Conservation (phyloP, 2,888 invertebrate genomes). For the Hemaris fuciformis region DNA sequence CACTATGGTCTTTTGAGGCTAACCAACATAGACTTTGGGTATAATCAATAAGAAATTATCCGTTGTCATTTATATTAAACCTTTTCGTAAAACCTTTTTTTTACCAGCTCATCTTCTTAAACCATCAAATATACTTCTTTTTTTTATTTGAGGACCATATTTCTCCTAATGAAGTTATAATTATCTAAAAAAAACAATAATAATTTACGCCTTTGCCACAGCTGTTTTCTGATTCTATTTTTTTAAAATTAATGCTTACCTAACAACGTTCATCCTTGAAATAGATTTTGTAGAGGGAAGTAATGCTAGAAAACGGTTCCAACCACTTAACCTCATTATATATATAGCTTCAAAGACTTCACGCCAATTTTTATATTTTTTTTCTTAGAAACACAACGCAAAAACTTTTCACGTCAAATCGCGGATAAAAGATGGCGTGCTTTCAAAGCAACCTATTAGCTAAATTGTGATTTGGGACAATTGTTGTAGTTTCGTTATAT, state of each 20-base stretch:
- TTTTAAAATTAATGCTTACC: conserved; percentile 1
- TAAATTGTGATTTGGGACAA: neutral
- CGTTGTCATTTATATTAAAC: no score
- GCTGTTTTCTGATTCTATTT: conserved; percentile 4
- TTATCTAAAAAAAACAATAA: neutral
- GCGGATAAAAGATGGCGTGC: neutral
- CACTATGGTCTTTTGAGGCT: no score
- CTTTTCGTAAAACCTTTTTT: no score
- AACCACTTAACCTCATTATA: conserved; percentile 13
- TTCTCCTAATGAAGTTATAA: neutral
- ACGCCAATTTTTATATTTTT: conserved; percentile 9
- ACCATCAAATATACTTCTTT: no score
- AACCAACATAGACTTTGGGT: no score
- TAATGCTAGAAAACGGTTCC: conserved; percentile 10
- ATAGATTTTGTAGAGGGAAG: conserved; percentile 12
- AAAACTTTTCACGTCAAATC: neutral
- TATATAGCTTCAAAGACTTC: neutral
- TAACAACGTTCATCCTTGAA: conserved; percentile 8
- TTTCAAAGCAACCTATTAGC: neutral
- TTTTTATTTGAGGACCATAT: no score
- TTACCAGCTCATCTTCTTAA: no score
- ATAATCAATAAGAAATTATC: no score
- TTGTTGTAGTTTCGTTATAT: neutral
- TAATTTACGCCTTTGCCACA: neutral
- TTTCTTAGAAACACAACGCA: neutral